Conservation (phyloP, 2,888 invertebrate genomes). For the Phengaris alcon region DNA sequence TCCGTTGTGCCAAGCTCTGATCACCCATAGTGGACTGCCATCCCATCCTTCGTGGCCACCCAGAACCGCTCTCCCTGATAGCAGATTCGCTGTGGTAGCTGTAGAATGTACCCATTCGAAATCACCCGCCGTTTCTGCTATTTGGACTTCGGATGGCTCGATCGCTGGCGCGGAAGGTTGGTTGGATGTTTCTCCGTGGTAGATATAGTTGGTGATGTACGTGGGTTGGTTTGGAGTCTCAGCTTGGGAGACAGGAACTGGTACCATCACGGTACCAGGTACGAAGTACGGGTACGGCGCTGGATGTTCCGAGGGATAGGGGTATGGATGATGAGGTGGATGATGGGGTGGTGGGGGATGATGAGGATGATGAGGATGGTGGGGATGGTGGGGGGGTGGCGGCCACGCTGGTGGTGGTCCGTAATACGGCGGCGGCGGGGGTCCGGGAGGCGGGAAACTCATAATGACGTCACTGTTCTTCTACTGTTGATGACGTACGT, state of each 20-base stretch:
- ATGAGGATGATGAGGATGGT: constrained; percentile 43
- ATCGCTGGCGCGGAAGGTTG: constrained; percentile 39
- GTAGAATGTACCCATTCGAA: constrained; percentile 69
- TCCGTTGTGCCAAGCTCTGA: constrained; percentile 68
- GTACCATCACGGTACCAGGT: constrained; percentile 65
- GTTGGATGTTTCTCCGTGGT: constrained; percentile 58
- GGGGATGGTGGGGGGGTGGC: constrained; percentile 47
- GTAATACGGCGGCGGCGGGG: constrained; percentile 50
- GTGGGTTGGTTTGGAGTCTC: constrained; percentile 49
- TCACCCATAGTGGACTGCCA: constrained; percentile 72
- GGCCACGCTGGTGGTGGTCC: constrained; percentile 45
- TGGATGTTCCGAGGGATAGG: constrained; percentile 45
- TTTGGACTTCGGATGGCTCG: constrained; percentile 44
- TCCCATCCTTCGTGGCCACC: constrained; percentile 76
- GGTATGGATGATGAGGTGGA: constrained; percentile 37
- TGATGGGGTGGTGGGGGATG: constrained; percentile 33
- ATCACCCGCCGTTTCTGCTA: constrained; percentile 64
- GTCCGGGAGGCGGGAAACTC: constrained; percentile 56
- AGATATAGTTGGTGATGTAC: constrained; percentile 70
- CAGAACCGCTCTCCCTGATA: constrained; percentile 64
- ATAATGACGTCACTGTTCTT: constrained; percentile 44
- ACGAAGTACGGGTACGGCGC: constrained; percentile 58
- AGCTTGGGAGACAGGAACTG: constrained; percentile 45
- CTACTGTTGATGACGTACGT: not conserved
- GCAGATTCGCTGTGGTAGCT: constrained; percentile 53